Base-by-base conservation (phyloP, 1,140 invertebrate genomes). In the Asobara japonica region DNA sequence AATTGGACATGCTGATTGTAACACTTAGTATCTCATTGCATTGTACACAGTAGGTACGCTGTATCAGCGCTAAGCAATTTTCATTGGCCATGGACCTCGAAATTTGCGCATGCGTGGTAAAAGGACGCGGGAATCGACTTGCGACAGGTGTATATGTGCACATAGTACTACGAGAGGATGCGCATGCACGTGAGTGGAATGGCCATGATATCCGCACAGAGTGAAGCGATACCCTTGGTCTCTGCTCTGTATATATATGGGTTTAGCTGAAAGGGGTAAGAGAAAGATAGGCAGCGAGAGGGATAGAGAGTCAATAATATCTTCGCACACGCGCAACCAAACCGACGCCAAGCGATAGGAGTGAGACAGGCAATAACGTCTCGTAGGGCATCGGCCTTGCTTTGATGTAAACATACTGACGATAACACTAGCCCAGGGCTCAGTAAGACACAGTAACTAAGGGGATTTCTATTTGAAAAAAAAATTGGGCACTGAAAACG, bases 181-280 rank as follows among this genome's bases (percentile, higher is more conserved):
- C 41, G 41, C 41, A 45, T 45, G 41, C 41, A 45, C 41, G 41
- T 45, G 41, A 45, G 41, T 45, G 41, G 41, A 45, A 45, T 45
- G 41, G 41, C 41, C 41, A 45, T 45, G 41, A 45, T 45, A n/a
- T 16, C 41, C 41, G 41, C 18, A 45, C 41, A 16, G 18, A 16
- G 41, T 45, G 41, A 45, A 45, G n/a, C 41, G 41, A 45, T 45
- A 45, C 41, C 18, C 41, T 6, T 45, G n/a, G 13, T 16, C 18
- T 45, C n/a, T n/a, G 7, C n/a, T 45, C 18, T 45, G 41, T 45
- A 16, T 13, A 16, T 13, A n/a, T 41, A n/a, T 3, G 36, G 36
- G 36, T 3, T 3, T 3, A 38, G 36, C n/a, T 38, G 36, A 38
- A 38, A 38, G 36, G 36, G n/a, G 36, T 13, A n/a, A 38, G 10